Evolutionary conservation across 2,113 vertebrate species (phyloP).

Genomic region (Vireo altiloquus): DNA sequence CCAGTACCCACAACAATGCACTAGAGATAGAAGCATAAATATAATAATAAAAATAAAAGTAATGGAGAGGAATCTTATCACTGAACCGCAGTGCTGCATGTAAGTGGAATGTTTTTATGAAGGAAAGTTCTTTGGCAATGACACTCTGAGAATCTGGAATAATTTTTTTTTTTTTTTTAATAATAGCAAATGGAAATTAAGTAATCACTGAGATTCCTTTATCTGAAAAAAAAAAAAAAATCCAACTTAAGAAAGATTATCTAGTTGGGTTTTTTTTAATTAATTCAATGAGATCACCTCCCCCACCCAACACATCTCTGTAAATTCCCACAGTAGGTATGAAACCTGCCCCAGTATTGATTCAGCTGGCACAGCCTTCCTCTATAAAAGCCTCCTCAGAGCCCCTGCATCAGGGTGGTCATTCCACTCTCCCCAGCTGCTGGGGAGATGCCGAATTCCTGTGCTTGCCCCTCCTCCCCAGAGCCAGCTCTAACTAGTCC

Average conservation of each 20-base stretch:
- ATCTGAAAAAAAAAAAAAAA: not conserved
- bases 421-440: slow-evolving; percentile 19
- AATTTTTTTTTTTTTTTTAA: not conserved
- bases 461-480: not conserved
- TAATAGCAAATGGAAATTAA: not conserved
- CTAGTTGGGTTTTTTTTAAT: not conserved
- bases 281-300: not conserved
- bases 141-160: not conserved
- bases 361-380: slow-evolving; percentile 37
- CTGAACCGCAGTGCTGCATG: not conserved
- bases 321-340: not conserved
- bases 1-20: not conserved
- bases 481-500: not conserved
- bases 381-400: not conserved
- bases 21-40: not conserved
- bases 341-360: slow-evolving; percentile 42
- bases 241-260: not conserved
- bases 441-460: slow-evolving; percentile 1
- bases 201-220: not conserved
- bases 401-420: slow-evolving; percentile 40
- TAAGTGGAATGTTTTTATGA: not conserved
- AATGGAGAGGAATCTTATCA: not conserved
- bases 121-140: not conserved
- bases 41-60: not conserved
- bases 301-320: not conserved